A percentile compares a stretch with the other conserved stretches of the same genome.
Evolutionary conservation across 2,888 invertebrate species (phyloP).

Genomic region (Cybosia mesomella): DNA sequence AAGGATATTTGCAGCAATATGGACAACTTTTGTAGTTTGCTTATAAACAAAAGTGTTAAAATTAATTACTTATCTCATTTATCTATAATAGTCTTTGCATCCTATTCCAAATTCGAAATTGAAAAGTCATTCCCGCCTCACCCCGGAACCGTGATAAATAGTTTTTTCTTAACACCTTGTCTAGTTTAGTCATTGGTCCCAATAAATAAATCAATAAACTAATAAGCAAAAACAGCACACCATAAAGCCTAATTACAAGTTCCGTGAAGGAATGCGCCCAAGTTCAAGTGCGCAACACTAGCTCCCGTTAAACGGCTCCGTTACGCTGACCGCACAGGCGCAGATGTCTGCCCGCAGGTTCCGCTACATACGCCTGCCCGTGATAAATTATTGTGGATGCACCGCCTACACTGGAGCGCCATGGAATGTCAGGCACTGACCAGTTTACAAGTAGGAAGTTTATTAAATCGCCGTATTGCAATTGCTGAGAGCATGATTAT

Average conservation of each 20-base stretch:
- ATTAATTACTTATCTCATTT: too few species aligned
- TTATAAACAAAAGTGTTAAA: too few species aligned
- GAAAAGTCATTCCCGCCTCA: too few species aligned
- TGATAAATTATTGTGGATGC: slow-evolving; percentile 45
- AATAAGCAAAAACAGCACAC: slow-evolving; percentile 21
- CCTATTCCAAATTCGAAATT: too few species aligned
- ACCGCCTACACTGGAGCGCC: slow-evolving; percentile 36
- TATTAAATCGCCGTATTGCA: slow-evolving; percentile 14
- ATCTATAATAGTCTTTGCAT: too few species aligned
- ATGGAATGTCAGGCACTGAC: slow-evolving; percentile 34
- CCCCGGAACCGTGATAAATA: too few species aligned
- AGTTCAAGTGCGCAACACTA: slow-evolving; percentile 38
- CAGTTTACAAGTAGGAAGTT: slow-evolving; percentile 21
- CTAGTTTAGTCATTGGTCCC: too few species aligned
- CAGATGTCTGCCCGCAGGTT: slow-evolving; percentile 41
- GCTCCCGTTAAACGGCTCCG: slow-evolving; percentile 63
- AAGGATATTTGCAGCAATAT: too few species aligned
- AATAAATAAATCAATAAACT: neutral
- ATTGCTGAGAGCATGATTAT: neutral
- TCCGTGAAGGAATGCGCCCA: slow-evolving; percentile 21
- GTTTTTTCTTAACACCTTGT: too few species aligned
- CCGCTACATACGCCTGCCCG: slow-evolving; percentile 42
- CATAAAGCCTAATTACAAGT: slow-evolving; percentile 31
- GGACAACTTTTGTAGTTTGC: too few species aligned
- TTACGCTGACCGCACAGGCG: slow-evolving; percentile 64